Conservation (phyloP, 2,113 vertebrate species). For the Austrofundulus limnaeus region DNA sequence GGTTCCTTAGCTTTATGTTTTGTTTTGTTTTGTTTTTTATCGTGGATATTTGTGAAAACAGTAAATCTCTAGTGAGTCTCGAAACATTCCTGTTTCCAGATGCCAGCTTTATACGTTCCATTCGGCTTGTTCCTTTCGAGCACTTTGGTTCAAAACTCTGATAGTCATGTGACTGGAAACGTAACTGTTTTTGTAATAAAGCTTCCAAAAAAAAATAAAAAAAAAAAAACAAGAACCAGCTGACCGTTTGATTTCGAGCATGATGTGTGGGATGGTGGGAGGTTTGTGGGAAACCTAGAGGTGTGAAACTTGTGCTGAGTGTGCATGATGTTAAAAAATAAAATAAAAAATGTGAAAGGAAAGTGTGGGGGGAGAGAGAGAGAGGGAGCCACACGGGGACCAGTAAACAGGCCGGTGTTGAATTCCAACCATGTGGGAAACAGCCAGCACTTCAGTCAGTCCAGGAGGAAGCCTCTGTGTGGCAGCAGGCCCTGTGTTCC, state of each 20-base stretch:
- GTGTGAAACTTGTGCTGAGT: slow-evolving; percentile 11
- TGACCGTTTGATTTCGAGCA: slow-evolving; percentile 3
- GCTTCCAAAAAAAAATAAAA: too few relatives aligned
- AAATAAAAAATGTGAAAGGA: slow-evolving; percentile 18
- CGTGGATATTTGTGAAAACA: slow-evolving; percentile 32
- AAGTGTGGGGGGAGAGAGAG: not conserved
- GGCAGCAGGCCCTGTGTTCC: slow-evolving; percentile 52
- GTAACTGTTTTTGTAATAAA: slow-evolving; percentile 29
- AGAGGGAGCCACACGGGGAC: slow-evolving; percentile 58
- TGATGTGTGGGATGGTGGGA: not conserved
- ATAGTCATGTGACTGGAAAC: slow-evolving; percentile 12
- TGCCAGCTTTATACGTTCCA: not conserved
- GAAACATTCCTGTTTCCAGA: not conserved
- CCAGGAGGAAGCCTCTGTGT: slow-evolving; percentile 63
- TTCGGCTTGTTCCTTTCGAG: slow-evolving; percentile 1
- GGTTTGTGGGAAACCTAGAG: not conserved
- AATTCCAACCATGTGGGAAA: slow-evolving; percentile 78
- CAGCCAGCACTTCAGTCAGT: slow-evolving; percentile 67
- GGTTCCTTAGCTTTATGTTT: slow-evolving; percentile 22
- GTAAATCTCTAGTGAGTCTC: slow-evolving; percentile 6
- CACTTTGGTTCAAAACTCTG: not conserved
- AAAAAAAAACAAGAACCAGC: not conserved
- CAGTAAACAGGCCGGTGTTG: slow-evolving; percentile 73
- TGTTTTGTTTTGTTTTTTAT: too few relatives aligned
- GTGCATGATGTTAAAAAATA: slow-evolving; percentile 22